phyloP scores from a whole-genome alignment of 2,888 invertebrate genomes.

The Torymus aiolomorphi region DNA sequence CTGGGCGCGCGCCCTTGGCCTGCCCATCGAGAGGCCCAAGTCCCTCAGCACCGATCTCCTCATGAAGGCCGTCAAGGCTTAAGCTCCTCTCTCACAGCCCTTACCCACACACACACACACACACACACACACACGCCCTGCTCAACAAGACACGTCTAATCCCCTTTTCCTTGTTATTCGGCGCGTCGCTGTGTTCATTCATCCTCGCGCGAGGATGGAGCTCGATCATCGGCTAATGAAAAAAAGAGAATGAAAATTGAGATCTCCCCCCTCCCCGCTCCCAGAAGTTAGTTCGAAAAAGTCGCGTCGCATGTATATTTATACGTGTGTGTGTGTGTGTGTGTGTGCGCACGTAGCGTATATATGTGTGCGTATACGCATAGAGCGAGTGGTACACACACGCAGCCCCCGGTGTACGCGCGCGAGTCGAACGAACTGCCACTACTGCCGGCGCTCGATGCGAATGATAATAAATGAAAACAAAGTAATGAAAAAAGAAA shows the following conservation, averaged over 20 bases:
- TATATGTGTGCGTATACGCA: not conserved
- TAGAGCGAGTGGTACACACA: constrained; percentile 1
- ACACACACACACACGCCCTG: no score
- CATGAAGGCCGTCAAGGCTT: constrained; percentile 71
- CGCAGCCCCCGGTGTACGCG: constrained; percentile 1
- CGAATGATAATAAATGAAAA: constrained; percentile 11
- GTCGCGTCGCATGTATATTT: not conserved
- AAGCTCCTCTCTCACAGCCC: constrained; percentile 13
- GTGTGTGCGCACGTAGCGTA: not conserved
- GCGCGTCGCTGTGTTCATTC: no score
- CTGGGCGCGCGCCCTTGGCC: constrained; percentile 89
- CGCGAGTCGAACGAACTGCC: constrained; percentile 38
- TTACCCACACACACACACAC: no score
- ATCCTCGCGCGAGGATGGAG: no score
- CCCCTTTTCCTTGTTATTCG: no score
- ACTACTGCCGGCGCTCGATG: constrained; percentile 47
- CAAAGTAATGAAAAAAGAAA: no score
- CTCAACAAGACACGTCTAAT: no score
- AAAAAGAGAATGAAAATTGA: no score
- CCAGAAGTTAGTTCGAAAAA: no score
- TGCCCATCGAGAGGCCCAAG: constrained; percentile 91
- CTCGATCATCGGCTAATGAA: no score
- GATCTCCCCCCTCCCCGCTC: not conserved
- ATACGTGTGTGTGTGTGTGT: not conserved
- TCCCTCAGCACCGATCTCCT: constrained; percentile 79